Conservation (phyloP, 2,888 invertebrate species). For the Tubiluchus corallicola region DNA sequence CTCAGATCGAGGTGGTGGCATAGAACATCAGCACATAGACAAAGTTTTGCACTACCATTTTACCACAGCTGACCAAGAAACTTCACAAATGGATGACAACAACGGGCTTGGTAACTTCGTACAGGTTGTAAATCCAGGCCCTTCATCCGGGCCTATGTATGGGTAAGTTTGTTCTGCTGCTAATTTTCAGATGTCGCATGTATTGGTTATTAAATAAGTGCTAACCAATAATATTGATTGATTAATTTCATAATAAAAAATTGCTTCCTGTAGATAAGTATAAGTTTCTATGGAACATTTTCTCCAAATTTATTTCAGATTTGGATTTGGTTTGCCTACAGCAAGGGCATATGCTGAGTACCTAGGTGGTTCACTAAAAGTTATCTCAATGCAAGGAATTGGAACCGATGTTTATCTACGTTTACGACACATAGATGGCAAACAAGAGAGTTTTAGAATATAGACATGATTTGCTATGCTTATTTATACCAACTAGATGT, state of each 20-base stretch:
- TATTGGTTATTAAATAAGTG: too few relatives aligned
- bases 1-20: slow-evolving; percentile 28
- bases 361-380: slow-evolving; percentile 24
- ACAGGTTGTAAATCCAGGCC: slow-evolving; percentile 14
- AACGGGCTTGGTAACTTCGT: slow-evolving; percentile 18
- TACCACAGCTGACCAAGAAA: slow-evolving; percentile 18
- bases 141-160: slow-evolving; percentile 24
- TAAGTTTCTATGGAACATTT: too few relatives aligned
- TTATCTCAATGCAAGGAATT: slow-evolving; percentile 28
- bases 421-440: slow-evolving; percentile 27
- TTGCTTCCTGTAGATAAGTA: too few relatives aligned
- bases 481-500: too few relatives aligned
- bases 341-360: slow-evolving; percentile 28
- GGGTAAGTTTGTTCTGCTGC: too few relatives aligned
- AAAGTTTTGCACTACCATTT: slow-evolving; percentile 28
- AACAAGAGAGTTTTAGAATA: slow-evolving; percentile 26
- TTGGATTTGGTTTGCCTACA: slow-evolving; percentile 30
- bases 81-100: too few relatives aligned
- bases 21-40: slow-evolving; percentile 21
- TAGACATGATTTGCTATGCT: too few relatives aligned
- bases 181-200: too few relatives aligned
- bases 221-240: too few relatives aligned
- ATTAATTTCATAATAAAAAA: too few relatives aligned
- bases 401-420: slow-evolving; percentile 29
- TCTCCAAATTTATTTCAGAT: slow-evolving; percentile 18